Evolutionary conservation across 2,113 vertebrate species (phyloP).

Genomic region (Larimichthys polyactis): DNA sequence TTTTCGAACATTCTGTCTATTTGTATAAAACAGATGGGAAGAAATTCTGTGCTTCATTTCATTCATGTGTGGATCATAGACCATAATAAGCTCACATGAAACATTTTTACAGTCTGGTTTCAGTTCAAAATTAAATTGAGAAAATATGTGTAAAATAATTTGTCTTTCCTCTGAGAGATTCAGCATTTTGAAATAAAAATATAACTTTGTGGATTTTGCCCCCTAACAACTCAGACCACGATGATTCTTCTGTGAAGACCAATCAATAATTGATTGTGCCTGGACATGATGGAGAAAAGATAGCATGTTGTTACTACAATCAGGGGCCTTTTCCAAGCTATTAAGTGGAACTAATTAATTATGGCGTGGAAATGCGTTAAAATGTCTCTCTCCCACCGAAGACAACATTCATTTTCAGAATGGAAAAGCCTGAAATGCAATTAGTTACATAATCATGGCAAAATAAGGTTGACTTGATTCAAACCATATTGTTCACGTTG

Average conservation of each 20-base stretch:
- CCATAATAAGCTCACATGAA: neutral
- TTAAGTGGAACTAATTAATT: constrained; percentile 83
- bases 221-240: constrained; percentile 3
- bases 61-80: neutral
- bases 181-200: constrained; percentile 13
- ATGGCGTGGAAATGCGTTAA: constrained; percentile 79
- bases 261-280: constrained; percentile 64
- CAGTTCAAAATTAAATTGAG: constrained; percentile 15
- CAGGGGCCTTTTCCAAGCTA: constrained; percentile 75
- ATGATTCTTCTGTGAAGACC: constrained; percentile 25
- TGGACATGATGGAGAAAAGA: constrained; percentile 65
- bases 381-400: constrained; percentile 67
- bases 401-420: constrained; percentile 73
- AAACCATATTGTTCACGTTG: constrained; percentile 74
- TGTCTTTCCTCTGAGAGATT: constrained; percentile 21
- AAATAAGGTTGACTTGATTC: constrained; percentile 74
- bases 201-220: constrained; percentile 9
- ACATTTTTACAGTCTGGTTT: neutral
- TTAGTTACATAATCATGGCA: constrained; percentile 80
- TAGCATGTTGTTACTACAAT: constrained; percentile 73
- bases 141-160: constrained; percentile 22
- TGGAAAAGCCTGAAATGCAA: constrained; percentile 82
- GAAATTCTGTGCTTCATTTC: neutral
- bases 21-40: constrained; percentile 6
- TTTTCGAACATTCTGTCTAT: constrained; percentile 2